Percentiles rank a stretch among this genome's conserved stretches.
Conservation (phyloP, 2,797 vertebrate genomes). For the Scyliorhinus canicula region DNA sequence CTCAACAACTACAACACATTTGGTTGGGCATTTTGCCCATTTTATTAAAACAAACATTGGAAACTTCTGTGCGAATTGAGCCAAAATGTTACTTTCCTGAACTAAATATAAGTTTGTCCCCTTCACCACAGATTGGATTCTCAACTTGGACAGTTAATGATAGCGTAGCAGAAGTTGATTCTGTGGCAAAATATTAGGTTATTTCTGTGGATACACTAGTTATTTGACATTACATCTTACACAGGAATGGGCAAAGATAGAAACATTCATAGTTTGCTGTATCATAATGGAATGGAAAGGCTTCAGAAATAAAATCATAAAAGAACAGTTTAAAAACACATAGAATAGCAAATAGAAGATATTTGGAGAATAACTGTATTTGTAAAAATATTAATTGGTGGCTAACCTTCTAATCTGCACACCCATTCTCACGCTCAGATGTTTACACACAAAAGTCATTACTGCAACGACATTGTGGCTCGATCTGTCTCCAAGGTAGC, state of each 20-base stretch:
- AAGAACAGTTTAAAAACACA: neutral
- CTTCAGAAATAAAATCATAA: neutral
- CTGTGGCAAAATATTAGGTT: neutral
- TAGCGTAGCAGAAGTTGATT: neutral
- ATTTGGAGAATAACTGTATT: neutral
- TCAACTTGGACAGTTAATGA: neutral
- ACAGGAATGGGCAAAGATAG: neutral
- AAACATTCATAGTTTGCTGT: neutral
- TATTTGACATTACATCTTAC: neutral
- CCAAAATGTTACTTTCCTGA: neutral
- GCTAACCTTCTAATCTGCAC: conserved; percentile 26
- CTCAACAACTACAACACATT: neutral
- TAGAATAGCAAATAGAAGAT: neutral
- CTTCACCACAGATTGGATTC: neutral
- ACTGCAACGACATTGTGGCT: conserved; percentile 36
- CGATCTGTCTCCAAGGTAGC: conserved; percentile 87
- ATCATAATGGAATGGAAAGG: neutral
- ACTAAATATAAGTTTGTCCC: neutral
- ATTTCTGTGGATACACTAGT: neutral
- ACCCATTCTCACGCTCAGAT: conserved; percentile 30
- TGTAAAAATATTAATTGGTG: conserved; percentile 23
- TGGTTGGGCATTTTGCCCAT: neutral
- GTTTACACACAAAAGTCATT: conserved; percentile 37
- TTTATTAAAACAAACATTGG: neutral
- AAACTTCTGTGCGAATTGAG: neutral